These are phyloP conservation scores for Misgurnus anguillicaudatus DNA, from an alignment of 2,113 vertebrate species.

Conservation along the genomic window DNA sequence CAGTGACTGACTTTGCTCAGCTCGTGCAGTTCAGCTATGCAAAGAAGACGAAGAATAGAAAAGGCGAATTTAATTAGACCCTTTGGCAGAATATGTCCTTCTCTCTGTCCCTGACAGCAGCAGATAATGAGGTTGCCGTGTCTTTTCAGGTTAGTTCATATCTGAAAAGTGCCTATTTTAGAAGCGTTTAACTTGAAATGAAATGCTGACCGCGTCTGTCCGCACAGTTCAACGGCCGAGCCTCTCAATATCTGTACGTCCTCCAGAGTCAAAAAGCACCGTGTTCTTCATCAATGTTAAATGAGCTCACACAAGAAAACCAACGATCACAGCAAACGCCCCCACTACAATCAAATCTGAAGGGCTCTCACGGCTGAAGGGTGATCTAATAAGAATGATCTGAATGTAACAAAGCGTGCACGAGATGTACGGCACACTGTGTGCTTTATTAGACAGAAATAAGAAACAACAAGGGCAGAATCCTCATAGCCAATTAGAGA, in stretches of 20 bases:
- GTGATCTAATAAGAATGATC: conserved; percentile 39
- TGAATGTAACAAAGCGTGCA: conserved; percentile 25
- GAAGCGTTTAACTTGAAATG: conserved; percentile 7
- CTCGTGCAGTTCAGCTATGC: conserved; percentile 10
- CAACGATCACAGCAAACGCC: not conserved
- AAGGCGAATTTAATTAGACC: conserved; percentile 23
- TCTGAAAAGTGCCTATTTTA: conserved; percentile 27
- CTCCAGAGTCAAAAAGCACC: not conserved
- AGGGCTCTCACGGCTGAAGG: conserved; percentile 19
- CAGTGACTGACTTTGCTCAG: not conserved
- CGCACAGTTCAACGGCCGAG: not conserved
- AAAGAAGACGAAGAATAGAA: conserved; percentile 7
- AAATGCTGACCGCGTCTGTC: conserved; percentile 8
- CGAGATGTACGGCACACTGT: conserved; percentile 8
- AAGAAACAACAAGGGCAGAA: conserved; percentile 18
- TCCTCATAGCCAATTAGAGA: conserved; percentile 21
- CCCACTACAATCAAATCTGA: conserved; percentile 27
- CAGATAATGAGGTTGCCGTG: conserved; percentile 36
- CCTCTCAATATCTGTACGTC: conserved; percentile 9
- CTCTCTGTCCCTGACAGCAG: conserved; percentile 32
- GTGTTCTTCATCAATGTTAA: conserved; percentile 21
- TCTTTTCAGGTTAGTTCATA: conserved; percentile 38
- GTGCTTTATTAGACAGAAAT: conserved; percentile 50
- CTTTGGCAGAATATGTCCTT: conserved; percentile 36
- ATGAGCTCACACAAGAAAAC: conserved; percentile 19